Conservation (phyloP, 2,797 vertebrate genomes). For the Lates japonicus region DNA sequence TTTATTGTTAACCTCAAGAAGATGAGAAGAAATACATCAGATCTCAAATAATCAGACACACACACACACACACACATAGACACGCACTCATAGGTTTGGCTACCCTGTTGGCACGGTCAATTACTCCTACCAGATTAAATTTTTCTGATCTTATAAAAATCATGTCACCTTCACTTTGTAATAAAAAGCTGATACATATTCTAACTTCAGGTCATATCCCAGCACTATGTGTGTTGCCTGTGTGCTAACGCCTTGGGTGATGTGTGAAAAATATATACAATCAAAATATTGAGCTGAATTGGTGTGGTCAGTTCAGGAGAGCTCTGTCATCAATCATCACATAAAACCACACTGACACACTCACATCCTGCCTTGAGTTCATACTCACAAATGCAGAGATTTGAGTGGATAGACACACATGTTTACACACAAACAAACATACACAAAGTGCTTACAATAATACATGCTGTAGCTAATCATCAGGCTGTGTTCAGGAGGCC, state of each 20-base stretch:
- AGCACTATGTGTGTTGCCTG: background rate
- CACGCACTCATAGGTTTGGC: conserved; percentile 3
- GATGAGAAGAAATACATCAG: conserved; percentile 1
- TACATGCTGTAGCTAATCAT: conserved; percentile 48
- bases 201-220: background rate
- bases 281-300: background rate
- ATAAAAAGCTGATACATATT: background rate
- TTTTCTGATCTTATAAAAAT: conserved; percentile 34
- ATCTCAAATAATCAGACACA: conserved; percentile 15
- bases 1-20: conserved; percentile 47
- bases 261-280: conserved; percentile 16
- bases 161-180: conserved; percentile 5
- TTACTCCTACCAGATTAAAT: conserved; percentile 40
- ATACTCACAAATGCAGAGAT: background rate
- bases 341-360: conserved; percentile 2
- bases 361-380: background rate
- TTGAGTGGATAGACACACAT: background rate
- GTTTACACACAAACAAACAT: conserved; percentile 1
- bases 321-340: conserved; percentile 18
- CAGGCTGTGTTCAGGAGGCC: conserved; percentile 30
- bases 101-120: conserved; percentile 15
- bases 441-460: background rate
- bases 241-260: conserved; percentile 4
- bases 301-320: background rate
- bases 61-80: background rate